Evolutionary conservation across 2,113 vertebrate genomes (phyloP).

Genomic region (Otis tarda): DNA sequence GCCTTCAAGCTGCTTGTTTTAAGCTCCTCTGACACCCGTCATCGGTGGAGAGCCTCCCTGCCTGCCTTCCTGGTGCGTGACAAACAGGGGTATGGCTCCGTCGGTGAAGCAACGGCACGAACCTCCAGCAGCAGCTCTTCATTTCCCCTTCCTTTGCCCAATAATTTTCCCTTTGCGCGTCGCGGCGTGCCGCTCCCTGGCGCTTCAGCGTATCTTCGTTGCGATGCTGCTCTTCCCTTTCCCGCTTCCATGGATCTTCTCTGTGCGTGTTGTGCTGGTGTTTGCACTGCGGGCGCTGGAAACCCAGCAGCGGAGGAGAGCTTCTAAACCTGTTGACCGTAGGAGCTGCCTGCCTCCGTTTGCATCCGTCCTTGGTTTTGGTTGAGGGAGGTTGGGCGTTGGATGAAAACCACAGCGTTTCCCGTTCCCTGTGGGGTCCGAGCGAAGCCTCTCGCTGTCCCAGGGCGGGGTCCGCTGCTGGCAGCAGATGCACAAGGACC

Average conservation of each 20-base stretch:
- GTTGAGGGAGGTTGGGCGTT: not conserved
- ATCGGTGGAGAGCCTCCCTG: not conserved
- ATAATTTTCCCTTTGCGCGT: fast-evolving
- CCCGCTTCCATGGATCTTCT: fast-evolving
- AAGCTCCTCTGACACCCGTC: not conserved
- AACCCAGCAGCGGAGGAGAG: fast-evolving
- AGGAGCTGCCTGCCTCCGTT: fast-evolving
- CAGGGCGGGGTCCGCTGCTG: fast-evolving
- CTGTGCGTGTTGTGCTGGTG: not conserved
- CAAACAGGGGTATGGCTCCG: not conserved
- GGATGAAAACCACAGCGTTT: not conserved
- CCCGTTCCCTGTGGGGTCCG: fast-evolving
- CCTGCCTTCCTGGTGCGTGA: fast-evolving
- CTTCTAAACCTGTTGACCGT: fast-evolving
- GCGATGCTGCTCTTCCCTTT: not conserved
- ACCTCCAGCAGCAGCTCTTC: not conserved
- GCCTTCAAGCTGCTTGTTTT: not conserved
- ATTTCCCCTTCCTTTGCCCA: not conserved
- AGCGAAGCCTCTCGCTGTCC: fast-evolving
- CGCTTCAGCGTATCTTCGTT: fast-evolving
- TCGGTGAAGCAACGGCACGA: fast-evolving
- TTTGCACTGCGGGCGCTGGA: not conserved
- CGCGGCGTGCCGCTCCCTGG: fast-evolving
- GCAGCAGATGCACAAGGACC: not conserved
- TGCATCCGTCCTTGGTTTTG: not conserved